These are phyloP conservation scores for Samia ricini DNA, from an alignment of 1,140 invertebrate species.

Conservation along the genomic window DNA sequence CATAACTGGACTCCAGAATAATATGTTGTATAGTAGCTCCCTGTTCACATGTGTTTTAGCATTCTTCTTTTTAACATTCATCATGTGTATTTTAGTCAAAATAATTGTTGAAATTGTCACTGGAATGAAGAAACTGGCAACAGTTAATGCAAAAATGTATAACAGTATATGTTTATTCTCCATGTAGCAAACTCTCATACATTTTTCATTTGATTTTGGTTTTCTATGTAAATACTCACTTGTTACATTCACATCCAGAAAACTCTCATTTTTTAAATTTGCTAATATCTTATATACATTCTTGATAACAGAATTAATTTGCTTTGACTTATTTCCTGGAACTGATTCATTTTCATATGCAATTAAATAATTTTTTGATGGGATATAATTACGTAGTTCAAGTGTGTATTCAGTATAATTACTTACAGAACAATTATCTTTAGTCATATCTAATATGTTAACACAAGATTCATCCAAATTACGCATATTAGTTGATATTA, in stretches of 20 bases:
- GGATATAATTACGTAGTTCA: constrained; percentile 39
- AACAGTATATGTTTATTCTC: constrained; percentile 53
- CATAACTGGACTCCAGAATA: constrained; percentile 70
- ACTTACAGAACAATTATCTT: constrained; percentile 32
- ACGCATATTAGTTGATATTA: constrained; percentile 34
- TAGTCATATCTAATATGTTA: constrained; percentile 44
- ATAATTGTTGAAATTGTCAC: constrained; percentile 61
- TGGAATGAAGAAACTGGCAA: constrained; percentile 65
- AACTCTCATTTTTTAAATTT: constrained; percentile 50
- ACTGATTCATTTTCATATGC: constrained; percentile 35
- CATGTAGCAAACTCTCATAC: constrained; percentile 59
- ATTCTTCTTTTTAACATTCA: constrained; percentile 46
- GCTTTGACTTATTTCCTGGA: constrained; percentile 30
- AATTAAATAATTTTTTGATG: constrained; percentile 40
- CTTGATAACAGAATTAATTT: constrained; percentile 44
- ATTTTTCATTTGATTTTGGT: constrained; percentile 46
- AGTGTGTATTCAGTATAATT: constrained; percentile 24
- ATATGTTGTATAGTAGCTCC: constrained; percentile 60
- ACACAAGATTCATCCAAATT: constrained; percentile 44
- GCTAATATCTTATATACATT: constrained; percentile 58
- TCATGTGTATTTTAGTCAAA: constrained; percentile 62
- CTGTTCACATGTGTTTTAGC: constrained; percentile 58
- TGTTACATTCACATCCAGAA: constrained; percentile 36
- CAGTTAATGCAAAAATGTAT: constrained; percentile 55
- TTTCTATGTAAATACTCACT: constrained; percentile 33